Evolutionary conservation across 2,797 vertebrate genomes (phyloP), one percentile per base, ranked within the genome.

Genomic region (Champsocephalus gunnari): DNA sequence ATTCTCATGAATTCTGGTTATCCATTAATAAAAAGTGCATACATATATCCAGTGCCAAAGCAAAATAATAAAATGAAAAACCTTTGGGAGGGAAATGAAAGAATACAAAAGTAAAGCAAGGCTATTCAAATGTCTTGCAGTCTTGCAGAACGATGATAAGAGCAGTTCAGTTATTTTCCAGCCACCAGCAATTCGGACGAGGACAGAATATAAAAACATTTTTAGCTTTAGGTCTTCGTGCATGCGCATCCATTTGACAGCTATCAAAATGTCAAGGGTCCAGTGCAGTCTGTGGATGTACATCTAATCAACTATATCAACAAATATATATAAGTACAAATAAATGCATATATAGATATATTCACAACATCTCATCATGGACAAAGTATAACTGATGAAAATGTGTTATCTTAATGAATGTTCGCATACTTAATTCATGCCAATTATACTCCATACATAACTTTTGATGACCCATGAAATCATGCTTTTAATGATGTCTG

Each of bases 381-480:
- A 24, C 16, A 13, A 13, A 47, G 12, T 13, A 6, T 5, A 14
- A 1, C 1, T 66, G 66, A 53, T 49, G 4, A 48, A 17, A 51
- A 17, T 54, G 63, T 0, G 41, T 19, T 17, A 65, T 6, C 24
- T 9, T 43, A 28, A 3, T 38, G 3, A 55, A 60, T 66, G 3
- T 54, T 59, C 75, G 56, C 28, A n/a, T 32, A 43, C 49, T 21
- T 56, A 62, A 75, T 66, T 44, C 41, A 71, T 60, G 49, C 10
- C n/a, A 50, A 14, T 71, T 54, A 59, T 51, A 28, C 32, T 62
- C 34, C 28, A 58, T 55, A 1, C n/a, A 57, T 41, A 7, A 56
- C 17, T 19, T 73, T 61, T 48, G 75, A 62, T 69, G 67, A 82
- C 61, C 70, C 9, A 64, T 76, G 12, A 80, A 75, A 89, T 85